These are phyloP conservation scores for Ranitomeya imitator DNA, from an alignment of 2,113 vertebrate species.

Conservation along the genomic window DNA sequence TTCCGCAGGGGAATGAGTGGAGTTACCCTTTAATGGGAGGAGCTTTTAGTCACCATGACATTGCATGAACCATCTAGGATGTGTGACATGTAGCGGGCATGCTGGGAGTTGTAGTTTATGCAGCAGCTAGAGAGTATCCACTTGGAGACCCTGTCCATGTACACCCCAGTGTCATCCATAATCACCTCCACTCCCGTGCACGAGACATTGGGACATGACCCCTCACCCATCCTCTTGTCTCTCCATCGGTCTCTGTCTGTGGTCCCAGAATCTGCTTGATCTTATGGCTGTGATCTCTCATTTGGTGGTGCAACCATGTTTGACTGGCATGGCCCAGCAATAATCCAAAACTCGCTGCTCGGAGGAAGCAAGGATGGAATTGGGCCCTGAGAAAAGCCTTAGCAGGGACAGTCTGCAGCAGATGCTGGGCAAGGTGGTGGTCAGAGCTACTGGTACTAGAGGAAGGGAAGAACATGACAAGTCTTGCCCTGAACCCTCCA, in stretches of 20 bases:
- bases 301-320: not conserved
- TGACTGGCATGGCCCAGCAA: not conserved
- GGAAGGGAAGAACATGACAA: not conserved
- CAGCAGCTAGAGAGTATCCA: too few relatives aligned
- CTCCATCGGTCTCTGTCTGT: not conserved
- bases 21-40: not conserved
- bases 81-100: not conserved
- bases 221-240: not conserved
- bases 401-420: not conserved
- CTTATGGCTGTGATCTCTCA: not conserved
- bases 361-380: not conserved
- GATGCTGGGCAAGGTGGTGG: not conserved
- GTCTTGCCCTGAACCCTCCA: not conserved
- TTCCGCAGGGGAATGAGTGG: not conserved
- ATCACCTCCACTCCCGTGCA: not conserved
- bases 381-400: not conserved
- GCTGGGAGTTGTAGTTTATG: too few relatives aligned
- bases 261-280: conserved; percentile 2
- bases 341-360: not conserved
- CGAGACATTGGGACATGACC: not conserved
- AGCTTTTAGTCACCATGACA: not conserved
- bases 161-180: not conserved
- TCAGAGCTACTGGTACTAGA: not conserved
- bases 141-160: not conserved
- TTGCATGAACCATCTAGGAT: not conserved